phyloP scores from a whole-genome alignment of 2,113 vertebrate genomes.

The Plectropomus leopardus region DNA sequence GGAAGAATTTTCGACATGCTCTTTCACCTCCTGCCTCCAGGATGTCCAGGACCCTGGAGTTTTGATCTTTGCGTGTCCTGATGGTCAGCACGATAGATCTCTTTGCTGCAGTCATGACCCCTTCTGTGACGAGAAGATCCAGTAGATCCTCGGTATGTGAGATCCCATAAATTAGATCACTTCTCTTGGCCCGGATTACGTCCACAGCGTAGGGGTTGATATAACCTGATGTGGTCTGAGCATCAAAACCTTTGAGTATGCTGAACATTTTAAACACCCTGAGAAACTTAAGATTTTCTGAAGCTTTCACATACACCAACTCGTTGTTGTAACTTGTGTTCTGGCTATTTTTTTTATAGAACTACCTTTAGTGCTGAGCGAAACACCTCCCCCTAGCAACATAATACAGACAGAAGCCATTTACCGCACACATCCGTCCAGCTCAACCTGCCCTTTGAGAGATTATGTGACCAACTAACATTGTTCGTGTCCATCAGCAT shows the following conservation, averaged over 20 bases:
- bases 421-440: not conserved
- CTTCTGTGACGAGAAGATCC: conserved; percentile 82
- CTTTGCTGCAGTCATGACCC: conserved; percentile 80
- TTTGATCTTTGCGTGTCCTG: conserved; percentile 82
- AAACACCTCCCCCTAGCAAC: conserved; percentile 62
- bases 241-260: conserved; percentile 16
- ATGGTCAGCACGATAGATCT: conserved; percentile 82
- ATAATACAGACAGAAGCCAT: conserved; percentile 36
- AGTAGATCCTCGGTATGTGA: conserved; percentile 84
- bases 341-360: not conserved
- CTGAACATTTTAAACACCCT: conserved; percentile 24
- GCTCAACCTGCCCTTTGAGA: conserved; percentile 36
- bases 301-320: not conserved
- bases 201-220: conserved; percentile 85
- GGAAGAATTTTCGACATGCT: conserved; percentile 88
- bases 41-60: conserved; percentile 83
- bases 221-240: conserved; percentile 56
- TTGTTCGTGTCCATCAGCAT: not conserved
- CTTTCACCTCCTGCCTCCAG: conserved; percentile 86
- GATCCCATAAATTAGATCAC: conserved; percentile 83
- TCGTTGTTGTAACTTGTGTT: not conserved
- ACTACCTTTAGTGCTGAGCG: conserved; percentile 29
- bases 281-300: not conserved
- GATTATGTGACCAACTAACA: conserved; percentile 7
- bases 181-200: conserved; percentile 84